These are phyloP conservation scores for Carettochelys insculpta DNA, from an alignment of 2,113 vertebrate species.

Conservation along the genomic window DNA sequence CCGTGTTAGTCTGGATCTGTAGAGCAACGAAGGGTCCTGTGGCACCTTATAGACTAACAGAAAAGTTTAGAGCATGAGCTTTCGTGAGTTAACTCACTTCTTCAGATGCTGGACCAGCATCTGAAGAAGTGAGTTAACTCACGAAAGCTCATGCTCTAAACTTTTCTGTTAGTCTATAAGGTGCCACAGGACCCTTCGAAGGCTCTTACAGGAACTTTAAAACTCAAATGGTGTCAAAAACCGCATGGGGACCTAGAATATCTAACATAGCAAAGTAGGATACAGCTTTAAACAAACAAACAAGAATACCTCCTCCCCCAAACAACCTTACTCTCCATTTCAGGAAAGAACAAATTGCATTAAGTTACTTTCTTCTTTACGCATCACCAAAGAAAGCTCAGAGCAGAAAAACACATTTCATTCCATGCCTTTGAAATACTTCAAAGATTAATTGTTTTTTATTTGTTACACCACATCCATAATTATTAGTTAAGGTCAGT, in stretches of 20 bases:
- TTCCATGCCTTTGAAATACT: not conserved
- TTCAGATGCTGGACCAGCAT: no score
- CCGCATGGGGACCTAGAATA: not conserved
- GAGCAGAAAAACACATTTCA: not conserved
- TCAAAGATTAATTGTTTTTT: not conserved
- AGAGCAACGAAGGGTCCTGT: no score
- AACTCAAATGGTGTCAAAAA: not conserved
- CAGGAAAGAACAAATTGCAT: not conserved
- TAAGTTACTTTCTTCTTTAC: not conserved
- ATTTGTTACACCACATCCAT: not conserved
- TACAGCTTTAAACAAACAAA: not conserved
- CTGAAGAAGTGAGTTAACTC: no score
- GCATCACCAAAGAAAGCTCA: not conserved
- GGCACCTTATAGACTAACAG: no score
- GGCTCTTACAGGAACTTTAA: not conserved
- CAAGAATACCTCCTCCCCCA: not conserved
- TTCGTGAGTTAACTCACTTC: no score
- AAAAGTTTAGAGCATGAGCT: no score
- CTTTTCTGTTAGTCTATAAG: no score
- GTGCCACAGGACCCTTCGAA: no score
- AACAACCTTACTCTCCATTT: not conserved
- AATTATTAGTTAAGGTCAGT: not conserved
- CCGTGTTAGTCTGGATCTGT: no score
- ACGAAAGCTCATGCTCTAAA: no score
- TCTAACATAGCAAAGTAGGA: not conserved